Evolutionary conservation across 2,113 vertebrate species (phyloP).

Genomic region (Thalassoma bifasciatum): DNA sequence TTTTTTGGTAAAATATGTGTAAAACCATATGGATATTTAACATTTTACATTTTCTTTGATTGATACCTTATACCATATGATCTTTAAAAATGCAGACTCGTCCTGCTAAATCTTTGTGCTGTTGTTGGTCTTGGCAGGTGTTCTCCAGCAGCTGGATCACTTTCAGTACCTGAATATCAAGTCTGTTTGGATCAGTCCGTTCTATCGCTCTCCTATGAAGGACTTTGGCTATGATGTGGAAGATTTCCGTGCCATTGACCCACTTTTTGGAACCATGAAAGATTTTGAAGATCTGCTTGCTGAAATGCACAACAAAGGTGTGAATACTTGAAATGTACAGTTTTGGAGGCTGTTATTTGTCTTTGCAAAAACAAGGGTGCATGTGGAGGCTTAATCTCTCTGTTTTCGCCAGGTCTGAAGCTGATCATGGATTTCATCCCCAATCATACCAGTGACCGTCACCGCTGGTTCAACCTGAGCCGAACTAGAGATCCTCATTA

Average conservation of each 20-base stretch:
- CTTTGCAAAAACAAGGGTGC: too few relatives aligned
- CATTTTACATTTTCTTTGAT: too few relatives aligned
- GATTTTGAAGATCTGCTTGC: conserved; percentile 92
- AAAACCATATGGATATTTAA: too few relatives aligned
- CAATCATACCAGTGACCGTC: conserved; percentile 95
- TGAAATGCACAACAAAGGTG: conserved; percentile 91
- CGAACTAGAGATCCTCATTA: conserved; percentile 87
- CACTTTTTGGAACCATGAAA: conserved; percentile 92
- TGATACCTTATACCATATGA: too few relatives aligned
- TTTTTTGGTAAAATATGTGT: too few relatives aligned
- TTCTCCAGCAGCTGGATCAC: conserved; percentile 90
- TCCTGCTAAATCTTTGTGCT: too few relatives aligned
- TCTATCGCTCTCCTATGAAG: conserved; percentile 92
- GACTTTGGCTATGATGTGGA: conserved; percentile 93
- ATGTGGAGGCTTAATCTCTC: not conserved
- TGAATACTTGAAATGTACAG: not conserved
- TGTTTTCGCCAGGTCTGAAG: conserved; percentile 86
- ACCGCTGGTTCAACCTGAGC: conserved; percentile 95
- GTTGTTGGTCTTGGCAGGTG: conserved; percentile 79
- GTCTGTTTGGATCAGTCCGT: conserved; percentile 92
- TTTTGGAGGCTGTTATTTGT: not conserved
- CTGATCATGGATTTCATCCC: conserved; percentile 96
- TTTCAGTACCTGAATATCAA: conserved; percentile 90
- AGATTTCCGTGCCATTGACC: conserved; percentile 91
- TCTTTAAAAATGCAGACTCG: too few relatives aligned